phyloP scores from a whole-genome alignment of 1,140 invertebrate genomes.

The Bombus waltoni region DNA sequence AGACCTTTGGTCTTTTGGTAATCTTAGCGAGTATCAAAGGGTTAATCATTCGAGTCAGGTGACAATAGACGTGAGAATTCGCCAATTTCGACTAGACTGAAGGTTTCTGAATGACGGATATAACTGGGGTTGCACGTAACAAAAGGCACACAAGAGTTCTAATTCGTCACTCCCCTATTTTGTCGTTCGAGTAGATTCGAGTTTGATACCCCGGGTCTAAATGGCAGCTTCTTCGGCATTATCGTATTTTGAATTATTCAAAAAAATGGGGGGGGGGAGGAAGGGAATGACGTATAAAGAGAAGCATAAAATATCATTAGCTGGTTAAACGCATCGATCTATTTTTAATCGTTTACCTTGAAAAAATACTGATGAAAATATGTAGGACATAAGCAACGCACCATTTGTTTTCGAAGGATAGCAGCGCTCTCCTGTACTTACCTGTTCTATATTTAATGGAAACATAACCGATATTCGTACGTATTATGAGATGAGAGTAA shows the following conservation, averaged over 20 bases:
- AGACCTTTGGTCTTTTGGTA: neutral
- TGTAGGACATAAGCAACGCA: slow-evolving; percentile 5
- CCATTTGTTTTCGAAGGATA: slow-evolving; percentile 12
- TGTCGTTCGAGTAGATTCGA: slow-evolving; percentile 33
- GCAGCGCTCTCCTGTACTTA: neutral
- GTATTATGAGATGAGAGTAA: too few relatives aligned
- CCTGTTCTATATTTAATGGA: slow-evolving; percentile 39
- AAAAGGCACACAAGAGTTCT: slow-evolving; percentile 66
- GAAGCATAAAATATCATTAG: neutral
- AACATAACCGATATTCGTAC: neutral
- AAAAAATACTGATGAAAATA: neutral
- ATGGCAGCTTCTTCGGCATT: neutral
- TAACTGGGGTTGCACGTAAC: slow-evolving; percentile 43
- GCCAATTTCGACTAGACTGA: too few relatives aligned
- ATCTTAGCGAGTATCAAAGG: neutral
- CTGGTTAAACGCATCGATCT: neutral
- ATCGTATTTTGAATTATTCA: neutral
- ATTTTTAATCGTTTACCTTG: slow-evolving; percentile 25
- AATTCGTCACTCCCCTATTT: slow-evolving; percentile 65
- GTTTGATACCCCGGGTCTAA: slow-evolving; percentile 13
- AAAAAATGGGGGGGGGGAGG: too few relatives aligned
- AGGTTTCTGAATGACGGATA: neutral
- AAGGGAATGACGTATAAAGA: neutral
- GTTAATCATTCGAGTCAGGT: neutral
- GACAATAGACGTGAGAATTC: neutral